Evolutionary conservation across 2,888 invertebrate species (phyloP).

Genomic region (Drosophila fulvimacula): DNA sequence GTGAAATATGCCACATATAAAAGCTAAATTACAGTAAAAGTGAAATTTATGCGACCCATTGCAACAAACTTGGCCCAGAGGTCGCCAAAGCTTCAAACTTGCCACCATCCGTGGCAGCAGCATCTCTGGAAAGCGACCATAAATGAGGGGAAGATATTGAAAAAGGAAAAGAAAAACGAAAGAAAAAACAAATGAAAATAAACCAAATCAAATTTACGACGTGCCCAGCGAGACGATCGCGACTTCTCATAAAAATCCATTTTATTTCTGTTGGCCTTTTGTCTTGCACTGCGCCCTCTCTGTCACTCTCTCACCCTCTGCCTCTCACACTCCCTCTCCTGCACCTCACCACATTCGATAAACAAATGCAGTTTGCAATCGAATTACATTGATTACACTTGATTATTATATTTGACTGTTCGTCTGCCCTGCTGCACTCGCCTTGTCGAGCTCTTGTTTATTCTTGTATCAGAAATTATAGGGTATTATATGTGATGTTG

Average conservation of each 20-base stretch:
- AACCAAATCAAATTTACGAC: slow-evolving; percentile 81
- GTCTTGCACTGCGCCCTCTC: slow-evolving; percentile 9
- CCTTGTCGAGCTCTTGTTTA: slow-evolving; percentile 55
- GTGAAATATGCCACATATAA: slow-evolving; percentile 49
- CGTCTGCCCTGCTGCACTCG: slow-evolving; percentile 1
- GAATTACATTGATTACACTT: slow-evolving; percentile 75
- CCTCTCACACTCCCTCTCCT: slow-evolving; percentile 24
- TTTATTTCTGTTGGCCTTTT: slow-evolving; percentile 52
- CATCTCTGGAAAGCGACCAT: slow-evolving; percentile 51
- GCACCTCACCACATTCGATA: slow-evolving; percentile 48
- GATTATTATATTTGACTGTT: slow-evolving; percentile 67
- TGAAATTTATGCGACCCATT: slow-evolving; percentile 72
- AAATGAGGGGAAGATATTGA: slow-evolving; percentile 5
- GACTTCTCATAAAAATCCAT: slow-evolving; percentile 65
- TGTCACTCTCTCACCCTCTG: not conserved
- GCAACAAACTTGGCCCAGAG: slow-evolving; percentile 56
- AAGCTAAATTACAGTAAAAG: slow-evolving; percentile 65
- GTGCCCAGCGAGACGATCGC: slow-evolving; percentile 63
- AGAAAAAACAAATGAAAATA: slow-evolving; percentile 69
- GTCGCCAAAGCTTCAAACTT: slow-evolving; percentile 54
- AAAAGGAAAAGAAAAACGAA: slow-evolving; percentile 18
- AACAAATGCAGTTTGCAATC: slow-evolving; percentile 70
- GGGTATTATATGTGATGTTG: slow-evolving; percentile 53
- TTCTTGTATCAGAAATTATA: slow-evolving; percentile 48
- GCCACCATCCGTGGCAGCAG: slow-evolving; percentile 43